Conservation (phyloP, 2,113 vertebrate genomes). For the Smithornis capensis region DNA sequence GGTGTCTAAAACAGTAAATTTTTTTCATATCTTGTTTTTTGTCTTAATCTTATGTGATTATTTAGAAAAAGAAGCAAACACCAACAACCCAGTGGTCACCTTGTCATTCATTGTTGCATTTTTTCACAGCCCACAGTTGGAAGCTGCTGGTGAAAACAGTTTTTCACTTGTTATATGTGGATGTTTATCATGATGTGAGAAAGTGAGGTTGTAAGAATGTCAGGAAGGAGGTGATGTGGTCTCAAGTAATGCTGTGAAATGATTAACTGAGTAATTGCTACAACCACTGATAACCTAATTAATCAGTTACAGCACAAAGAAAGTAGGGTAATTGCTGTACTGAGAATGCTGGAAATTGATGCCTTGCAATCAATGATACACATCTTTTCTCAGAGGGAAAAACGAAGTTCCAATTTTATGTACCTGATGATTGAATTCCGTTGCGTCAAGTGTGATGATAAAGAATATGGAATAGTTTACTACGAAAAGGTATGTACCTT, state of each 20-base stretch:
- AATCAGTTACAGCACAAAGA: background rate
- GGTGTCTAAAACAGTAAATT: background rate
- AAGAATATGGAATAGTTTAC: constrained; percentile 95
- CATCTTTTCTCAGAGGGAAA: constrained; percentile 85
- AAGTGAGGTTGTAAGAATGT: background rate
- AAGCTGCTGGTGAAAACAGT: background rate
- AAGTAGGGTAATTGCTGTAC: background rate
- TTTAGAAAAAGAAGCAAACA: background rate
- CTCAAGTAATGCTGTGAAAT: background rate
- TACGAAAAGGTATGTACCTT: constrained; percentile 92
- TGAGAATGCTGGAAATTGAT: constrained; percentile 7
- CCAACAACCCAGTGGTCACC: rapidly evolving
- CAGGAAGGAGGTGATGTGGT: background rate
- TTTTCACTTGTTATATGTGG: background rate
- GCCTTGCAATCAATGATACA: background rate
- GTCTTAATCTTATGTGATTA: background rate
- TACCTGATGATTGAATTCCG: constrained; percentile 99
- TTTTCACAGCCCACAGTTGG: background rate
- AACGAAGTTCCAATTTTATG: constrained; percentile 99
- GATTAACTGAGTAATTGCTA: constrained; percentile 22
- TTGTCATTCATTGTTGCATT: background rate
- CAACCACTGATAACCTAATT: background rate
- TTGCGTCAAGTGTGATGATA: constrained; percentile 91
- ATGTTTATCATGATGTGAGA: background rate
- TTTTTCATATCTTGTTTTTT: background rate